Conservation (phyloP, 2,888 invertebrate genomes). For the Volucella inanis region DNA sequence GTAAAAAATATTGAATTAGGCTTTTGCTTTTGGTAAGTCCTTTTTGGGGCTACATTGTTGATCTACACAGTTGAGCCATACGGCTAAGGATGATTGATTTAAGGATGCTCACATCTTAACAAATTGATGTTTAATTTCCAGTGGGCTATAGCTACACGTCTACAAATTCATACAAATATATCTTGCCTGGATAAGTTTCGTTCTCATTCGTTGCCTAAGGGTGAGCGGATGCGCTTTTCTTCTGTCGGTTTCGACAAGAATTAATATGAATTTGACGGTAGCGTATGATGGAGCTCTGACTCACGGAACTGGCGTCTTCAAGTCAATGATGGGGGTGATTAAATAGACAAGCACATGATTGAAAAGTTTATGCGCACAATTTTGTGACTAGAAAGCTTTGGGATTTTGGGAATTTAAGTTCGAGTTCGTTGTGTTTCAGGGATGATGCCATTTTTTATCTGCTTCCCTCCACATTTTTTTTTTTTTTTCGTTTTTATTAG, state of each 20-base stretch:
- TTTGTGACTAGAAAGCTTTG: slow-evolving; percentile 54
- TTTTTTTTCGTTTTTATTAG: slow-evolving; percentile 20
- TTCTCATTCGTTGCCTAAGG: slow-evolving; percentile 13
- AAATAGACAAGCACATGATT: slow-evolving; percentile 67
- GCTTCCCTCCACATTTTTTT: not conserved
- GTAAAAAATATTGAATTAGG: slow-evolving; percentile 52
- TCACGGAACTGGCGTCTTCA: slow-evolving; percentile 18
- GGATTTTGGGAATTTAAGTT: slow-evolving; percentile 51
- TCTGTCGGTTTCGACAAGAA: slow-evolving; percentile 23
- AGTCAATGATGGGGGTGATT: slow-evolving; percentile 50
- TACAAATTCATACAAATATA: not conserved
- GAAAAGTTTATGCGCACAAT: slow-evolving; percentile 65
- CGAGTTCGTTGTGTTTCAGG: not conserved
- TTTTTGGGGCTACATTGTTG: slow-evolving; percentile 28
- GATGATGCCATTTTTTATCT: slow-evolving; percentile 25
- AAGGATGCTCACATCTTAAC: slow-evolving; percentile 57
- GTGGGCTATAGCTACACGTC: slow-evolving; percentile 2
- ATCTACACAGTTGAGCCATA: slow-evolving; percentile 28
- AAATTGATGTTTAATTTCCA: slow-evolving; percentile 54
- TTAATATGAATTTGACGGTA: slow-evolving; percentile 12
- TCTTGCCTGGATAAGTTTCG: not conserved
- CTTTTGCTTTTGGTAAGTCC: slow-evolving; percentile 5
- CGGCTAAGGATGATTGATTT: slow-evolving; percentile 61
- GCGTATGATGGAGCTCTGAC: slow-evolving; percentile 3
- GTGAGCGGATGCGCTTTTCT: too few species aligned